Evolutionary conservation across 2,888 invertebrate genomes (phyloP).

Genomic region (Dugesia japonica): DNA sequence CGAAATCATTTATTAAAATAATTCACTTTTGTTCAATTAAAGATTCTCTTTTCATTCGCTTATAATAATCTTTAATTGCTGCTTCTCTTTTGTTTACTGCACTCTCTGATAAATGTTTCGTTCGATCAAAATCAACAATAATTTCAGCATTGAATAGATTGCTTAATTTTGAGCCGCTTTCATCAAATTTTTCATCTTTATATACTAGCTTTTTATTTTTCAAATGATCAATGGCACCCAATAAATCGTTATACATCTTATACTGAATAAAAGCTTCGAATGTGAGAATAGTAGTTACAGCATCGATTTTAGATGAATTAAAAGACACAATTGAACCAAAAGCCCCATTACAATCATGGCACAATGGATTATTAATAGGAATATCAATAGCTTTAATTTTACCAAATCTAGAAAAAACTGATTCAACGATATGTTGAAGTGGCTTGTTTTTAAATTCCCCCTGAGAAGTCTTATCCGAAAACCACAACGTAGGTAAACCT

Average conservation of each 20-base stretch:
- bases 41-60: neutral
- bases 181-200: neutral
- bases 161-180: neutral
- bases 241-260: neutral
- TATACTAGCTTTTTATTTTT: neutral
- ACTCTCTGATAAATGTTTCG: neutral
- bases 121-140: neutral
- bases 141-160: neutral
- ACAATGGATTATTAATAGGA: neutral
- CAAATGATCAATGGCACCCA: neutral
- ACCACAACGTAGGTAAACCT: neutral
- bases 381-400: neutral
- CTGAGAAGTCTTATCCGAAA: neutral
- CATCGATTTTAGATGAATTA: conserved; percentile 10
- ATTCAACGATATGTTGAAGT: neutral
- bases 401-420: neutral
- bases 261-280: neutral
- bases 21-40: neutral
- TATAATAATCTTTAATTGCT: neutral
- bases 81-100: neutral
- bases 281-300: neutral
- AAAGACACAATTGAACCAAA: neutral
- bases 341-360: neutral
- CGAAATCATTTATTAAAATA: too few species aligned
- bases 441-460: neutral